Evolutionary conservation across 2,113 vertebrate genomes (phyloP).

Genomic region (Hyla sarda): DNA sequence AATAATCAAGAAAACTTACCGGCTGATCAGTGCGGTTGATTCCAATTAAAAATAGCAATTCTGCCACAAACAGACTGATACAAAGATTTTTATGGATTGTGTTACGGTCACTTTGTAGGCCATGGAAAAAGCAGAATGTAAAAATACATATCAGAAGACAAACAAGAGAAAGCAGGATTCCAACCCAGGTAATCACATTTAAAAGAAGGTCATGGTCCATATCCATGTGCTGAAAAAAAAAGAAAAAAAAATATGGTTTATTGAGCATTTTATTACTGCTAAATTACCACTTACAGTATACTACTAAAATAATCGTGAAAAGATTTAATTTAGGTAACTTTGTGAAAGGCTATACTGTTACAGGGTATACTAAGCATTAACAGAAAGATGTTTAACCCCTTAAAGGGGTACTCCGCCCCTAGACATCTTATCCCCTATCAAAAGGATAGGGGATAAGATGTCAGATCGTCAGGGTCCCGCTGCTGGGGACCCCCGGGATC

Average conservation of each 20-base stretch:
- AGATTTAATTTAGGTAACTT: too few species aligned
- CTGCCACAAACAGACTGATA: conserved; percentile 94
- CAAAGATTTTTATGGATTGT: conserved; percentile 98
- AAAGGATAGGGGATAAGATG: too few species aligned
- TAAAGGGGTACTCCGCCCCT: too few species aligned
- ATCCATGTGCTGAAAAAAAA: conserved; percentile 81
- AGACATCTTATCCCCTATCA: too few species aligned
- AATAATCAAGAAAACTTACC: conserved; percentile 74
- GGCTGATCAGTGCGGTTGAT: conserved; percentile 96
- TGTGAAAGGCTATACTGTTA: too few species aligned
- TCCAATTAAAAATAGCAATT: conserved; percentile 94
- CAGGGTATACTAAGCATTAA: too few species aligned
- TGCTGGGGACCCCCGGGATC: too few species aligned
- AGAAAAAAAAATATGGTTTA: conserved; percentile 5
- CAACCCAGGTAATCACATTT: conserved; percentile 97
- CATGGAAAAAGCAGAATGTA: conserved; percentile 99
- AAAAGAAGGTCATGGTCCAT: conserved; percentile 91
- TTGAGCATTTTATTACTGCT: not conserved
- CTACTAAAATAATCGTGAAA: too few species aligned
- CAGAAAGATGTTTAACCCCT: too few species aligned
- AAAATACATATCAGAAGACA: conserved; percentile 99
- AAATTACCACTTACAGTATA: too few species aligned
- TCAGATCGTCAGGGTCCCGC: too few species aligned
- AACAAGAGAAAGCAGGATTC: conserved; percentile 96
- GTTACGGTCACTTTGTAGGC: conserved; percentile 96